Evolutionary conservation across 2,113 vertebrate species (phyloP), one percentile per base, ranked within the genome.

Genomic region (Aptenodytes forsteri): DNA sequence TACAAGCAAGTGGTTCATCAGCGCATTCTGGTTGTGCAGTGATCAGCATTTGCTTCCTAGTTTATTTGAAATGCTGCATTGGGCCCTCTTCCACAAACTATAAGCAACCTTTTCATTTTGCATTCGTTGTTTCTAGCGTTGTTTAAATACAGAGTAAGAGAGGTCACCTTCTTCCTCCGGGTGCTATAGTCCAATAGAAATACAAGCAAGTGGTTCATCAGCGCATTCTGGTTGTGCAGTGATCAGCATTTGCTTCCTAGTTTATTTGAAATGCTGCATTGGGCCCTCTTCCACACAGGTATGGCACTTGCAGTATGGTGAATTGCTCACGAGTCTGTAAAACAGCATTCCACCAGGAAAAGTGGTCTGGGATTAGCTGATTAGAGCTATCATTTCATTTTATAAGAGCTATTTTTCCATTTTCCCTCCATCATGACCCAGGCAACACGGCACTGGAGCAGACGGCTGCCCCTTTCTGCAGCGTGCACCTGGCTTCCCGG

Each of bases 401-500:
- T 29, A 13, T 38, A 58, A 27, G 25, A 66, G 7, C 5, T 10
- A 10, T 42, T 83, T 75, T 70, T 88, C 64, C 49, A 11, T 76
- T 65, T 77, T 83, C 9, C 18, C 20, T 61, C 25, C 16, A 9
- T 29, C 27, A 3, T 29, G 32, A 10, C 26, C 3, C 38, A 27
- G 32, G 71, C 38, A 64, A 3, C 0, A 0, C 13, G 36, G 20
- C 3, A 3, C 26, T 44, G 65, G 16, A 62, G 46, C 16, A 38
- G 16, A 38, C 10, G 3, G 32, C 49, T 49, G 34, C 5, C 19
- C 26, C 40, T 46, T 61, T 19, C 44, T 22, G 21, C 23, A 13
- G 30, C 0, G 0, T 14, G 11, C 8, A 6, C 12, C 9, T 1
- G 4, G 9, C 22, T 86, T 46, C 40, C 25, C 42, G 73, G n/a